A percentile compares a stretch with the other conserved stretches of the same genome.
Conservation (phyloP, 2,113 vertebrate species). For the Alaudala cheleensis region DNA sequence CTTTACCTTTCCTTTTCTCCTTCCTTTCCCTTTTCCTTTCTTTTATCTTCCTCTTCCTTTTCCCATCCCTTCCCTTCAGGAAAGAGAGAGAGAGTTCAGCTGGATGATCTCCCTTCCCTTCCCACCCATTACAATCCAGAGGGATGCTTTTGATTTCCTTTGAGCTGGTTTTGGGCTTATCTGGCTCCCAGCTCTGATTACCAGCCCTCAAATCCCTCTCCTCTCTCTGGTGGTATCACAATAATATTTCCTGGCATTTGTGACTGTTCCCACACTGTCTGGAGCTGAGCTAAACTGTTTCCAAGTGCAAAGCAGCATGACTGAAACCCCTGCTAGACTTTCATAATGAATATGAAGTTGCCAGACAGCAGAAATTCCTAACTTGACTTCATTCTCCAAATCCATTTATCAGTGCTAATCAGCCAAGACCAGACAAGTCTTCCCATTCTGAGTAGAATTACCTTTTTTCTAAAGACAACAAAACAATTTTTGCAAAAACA, state of each 20-base stretch:
- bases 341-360: background rate
- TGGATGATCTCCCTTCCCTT: background rate
- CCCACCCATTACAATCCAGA: background rate
- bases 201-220: background rate
- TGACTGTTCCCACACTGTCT: background rate
- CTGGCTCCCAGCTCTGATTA: background rate
- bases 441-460: background rate
- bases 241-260: background rate
- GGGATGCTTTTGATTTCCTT: background rate
- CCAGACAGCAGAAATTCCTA: slow-evolving; percentile 10
- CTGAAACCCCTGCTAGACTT: background rate
- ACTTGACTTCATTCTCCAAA: background rate
- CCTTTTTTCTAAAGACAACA: background rate
- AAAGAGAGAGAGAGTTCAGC: background rate
- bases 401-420: background rate
- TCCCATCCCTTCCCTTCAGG: background rate
- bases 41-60: background rate
- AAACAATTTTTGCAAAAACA: background rate
- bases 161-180: background rate
- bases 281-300: background rate
- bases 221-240: background rate
- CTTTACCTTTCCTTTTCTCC: background rate
- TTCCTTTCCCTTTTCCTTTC: background rate
- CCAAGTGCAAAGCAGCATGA: slow-evolving; percentile 12
- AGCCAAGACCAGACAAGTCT: background rate